phyloP scores from a whole-genome alignment of 2,888 invertebrate species.

The Helicoverpa assulta region DNA sequence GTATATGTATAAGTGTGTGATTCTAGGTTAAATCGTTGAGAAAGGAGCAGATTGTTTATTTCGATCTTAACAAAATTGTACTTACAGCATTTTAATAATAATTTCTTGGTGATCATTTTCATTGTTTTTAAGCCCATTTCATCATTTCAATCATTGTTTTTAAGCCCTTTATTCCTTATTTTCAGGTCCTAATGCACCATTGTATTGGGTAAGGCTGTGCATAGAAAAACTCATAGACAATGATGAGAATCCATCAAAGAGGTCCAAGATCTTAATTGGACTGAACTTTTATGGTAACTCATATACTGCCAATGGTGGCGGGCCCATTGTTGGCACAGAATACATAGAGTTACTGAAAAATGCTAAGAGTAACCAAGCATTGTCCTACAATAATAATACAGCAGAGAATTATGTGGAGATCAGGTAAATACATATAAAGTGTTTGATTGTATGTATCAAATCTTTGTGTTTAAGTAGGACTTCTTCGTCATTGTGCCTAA shows the following conservation, averaged over 20 bases:
- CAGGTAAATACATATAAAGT: constrained; percentile 90
- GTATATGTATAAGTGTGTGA: too few relatives aligned
- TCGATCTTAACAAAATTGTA: too few relatives aligned
- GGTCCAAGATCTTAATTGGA: constrained; percentile 95
- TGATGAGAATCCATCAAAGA: constrained; percentile 88
- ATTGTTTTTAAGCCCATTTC: too few relatives aligned
- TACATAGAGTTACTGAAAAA: constrained; percentile 94
- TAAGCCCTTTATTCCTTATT: constrained; percentile 33
- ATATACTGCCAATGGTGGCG: constrained; percentile 95
- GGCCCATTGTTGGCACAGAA: constrained; percentile 94
- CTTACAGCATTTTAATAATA: too few relatives aligned
- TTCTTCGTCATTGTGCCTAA: neutral
- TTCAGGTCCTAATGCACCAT: constrained; percentile 96
- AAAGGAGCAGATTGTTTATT: too few relatives aligned
- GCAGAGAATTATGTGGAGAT: constrained; percentile 96
- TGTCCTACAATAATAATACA: constrained; percentile 94
- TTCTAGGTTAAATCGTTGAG: too few relatives aligned
- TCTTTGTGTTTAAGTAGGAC: too few relatives aligned
- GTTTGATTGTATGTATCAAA: too few relatives aligned
- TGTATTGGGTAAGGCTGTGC: constrained; percentile 95
- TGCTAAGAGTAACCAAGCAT: constrained; percentile 92
- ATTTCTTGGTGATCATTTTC: too few relatives aligned
- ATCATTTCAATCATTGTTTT: too few relatives aligned
- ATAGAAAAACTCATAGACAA: constrained; percentile 93
- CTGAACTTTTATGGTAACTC: constrained; percentile 98